phyloP scores from a whole-genome alignment of 2,113 vertebrate species.

The Tyrannus savana region DNA sequence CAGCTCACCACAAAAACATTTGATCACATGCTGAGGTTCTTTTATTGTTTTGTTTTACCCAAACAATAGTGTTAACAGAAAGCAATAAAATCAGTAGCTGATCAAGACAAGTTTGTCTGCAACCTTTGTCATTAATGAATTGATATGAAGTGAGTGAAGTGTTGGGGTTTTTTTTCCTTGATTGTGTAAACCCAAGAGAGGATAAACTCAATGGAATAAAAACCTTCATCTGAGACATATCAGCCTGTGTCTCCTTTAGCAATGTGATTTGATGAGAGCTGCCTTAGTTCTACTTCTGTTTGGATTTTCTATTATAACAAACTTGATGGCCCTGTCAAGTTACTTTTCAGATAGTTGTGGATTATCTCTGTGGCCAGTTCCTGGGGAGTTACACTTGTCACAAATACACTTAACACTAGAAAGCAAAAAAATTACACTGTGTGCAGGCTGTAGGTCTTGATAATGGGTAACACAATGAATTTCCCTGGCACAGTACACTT shows the following conservation, averaged over 20 bases:
- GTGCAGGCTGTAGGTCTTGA: conserved; percentile 9
- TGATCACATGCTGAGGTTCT: conserved; percentile 28
- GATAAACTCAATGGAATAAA: conserved; percentile 54
- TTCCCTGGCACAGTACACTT: neutral
- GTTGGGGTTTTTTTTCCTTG: conserved; percentile 20
- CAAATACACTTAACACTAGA: neutral
- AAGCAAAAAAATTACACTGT: neutral
- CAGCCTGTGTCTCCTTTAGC: conserved; percentile 12
- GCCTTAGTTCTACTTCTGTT: neutral
- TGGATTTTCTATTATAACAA: conserved; percentile 45
- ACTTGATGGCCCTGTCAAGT: neutral
- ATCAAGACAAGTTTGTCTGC: conserved; percentile 57
- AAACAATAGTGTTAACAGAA: conserved; percentile 29
- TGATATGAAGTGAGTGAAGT: conserved; percentile 41
- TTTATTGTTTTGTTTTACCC: conserved; percentile 51
- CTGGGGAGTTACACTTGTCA: conserved; percentile 25
- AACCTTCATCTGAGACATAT: conserved; percentile 8
- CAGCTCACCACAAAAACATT: conserved; percentile 42
- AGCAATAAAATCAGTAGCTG: conserved; percentile 66
- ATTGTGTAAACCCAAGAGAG: conserved; percentile 45
- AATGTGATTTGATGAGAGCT: conserved; percentile 36
- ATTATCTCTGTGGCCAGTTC: conserved; percentile 4
- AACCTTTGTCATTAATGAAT: conserved; percentile 57
- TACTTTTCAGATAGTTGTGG: neutral
- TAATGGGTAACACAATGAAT: neutral